A percentile compares a stretch with the other conserved stretches of the same genome.
phyloP scores from a whole-genome alignment of 1,140 invertebrate species.

The Oryzaephilus surinamensis region DNA sequence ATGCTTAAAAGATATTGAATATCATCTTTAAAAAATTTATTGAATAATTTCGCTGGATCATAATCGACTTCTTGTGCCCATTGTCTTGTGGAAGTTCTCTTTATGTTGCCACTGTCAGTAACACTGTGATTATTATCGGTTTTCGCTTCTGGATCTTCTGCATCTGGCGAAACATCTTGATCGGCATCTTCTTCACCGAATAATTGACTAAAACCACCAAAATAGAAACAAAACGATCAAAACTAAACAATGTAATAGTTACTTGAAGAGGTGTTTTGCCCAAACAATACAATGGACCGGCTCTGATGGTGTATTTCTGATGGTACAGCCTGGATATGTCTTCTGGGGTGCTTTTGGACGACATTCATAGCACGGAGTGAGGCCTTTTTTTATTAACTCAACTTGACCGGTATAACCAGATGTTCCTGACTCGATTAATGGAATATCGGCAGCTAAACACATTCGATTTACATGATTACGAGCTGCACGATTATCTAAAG shows the following conservation, averaged over 20 bases:
- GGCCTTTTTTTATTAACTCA: constrained; percentile 74
- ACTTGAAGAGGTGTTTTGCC: constrained; percentile 99
- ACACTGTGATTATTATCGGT: constrained; percentile 37
- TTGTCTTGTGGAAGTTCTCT: constrained; percentile 73
- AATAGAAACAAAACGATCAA: constrained; percentile 8
- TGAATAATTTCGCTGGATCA: constrained; percentile 71
- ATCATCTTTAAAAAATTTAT: constrained; percentile 90
- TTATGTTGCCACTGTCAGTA: constrained; percentile 52
- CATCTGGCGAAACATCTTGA: constrained; percentile 96
- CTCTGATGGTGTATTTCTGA: constrained; percentile 98
- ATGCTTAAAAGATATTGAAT: constrained; percentile 91
- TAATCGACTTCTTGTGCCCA: constrained; percentile 83
- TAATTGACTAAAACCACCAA: constrained; percentile 68
- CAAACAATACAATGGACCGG: constrained; percentile 99
- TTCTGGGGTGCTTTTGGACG: constrained; percentile 84
- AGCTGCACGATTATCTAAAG: constrained; percentile 92
- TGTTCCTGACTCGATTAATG: constrained; percentile 93
- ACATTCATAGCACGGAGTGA: constrained; percentile 97
- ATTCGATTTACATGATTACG: constrained; percentile 98
- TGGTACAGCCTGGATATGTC: constrained; percentile 95
- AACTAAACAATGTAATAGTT: constrained; percentile 32
- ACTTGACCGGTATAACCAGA: constrained; percentile 94
- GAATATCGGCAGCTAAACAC: constrained; percentile 90
- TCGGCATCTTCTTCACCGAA: constrained; percentile 95
- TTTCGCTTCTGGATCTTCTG: constrained; percentile 78